These are phyloP conservation scores for Galaxea fascicularis DNA, from an alignment of 92 coral and sea anemone genomes.

Conservation along the genomic window DNA sequence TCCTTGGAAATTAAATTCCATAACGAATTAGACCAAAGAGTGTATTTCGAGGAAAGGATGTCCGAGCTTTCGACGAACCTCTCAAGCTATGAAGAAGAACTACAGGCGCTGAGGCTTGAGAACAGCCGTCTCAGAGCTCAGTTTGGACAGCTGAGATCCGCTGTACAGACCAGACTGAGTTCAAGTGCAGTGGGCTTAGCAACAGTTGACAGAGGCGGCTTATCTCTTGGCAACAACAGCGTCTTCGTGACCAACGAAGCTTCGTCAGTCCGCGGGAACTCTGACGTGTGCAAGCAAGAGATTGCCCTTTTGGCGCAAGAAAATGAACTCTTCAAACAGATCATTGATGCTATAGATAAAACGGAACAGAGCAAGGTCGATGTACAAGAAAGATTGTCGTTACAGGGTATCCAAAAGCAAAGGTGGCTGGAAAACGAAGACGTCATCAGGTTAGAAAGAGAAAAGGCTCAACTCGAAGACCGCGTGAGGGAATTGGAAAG, in stretches of 20 bases:
- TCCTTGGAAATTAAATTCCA: slow-evolving; percentile 55
- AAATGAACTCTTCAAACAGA: slow-evolving; percentile 74
- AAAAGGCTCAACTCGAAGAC: slow-evolving; percentile 71
- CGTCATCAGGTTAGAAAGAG: slow-evolving; percentile 59
- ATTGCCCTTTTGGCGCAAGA: slow-evolving; percentile 75
- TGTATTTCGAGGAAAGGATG: slow-evolving; percentile 63
- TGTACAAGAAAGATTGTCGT: slow-evolving; percentile 51
- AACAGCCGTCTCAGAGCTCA: slow-evolving; percentile 69
- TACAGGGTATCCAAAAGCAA: slow-evolving; percentile 22
- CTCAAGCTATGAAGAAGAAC: slow-evolving; percentile 69
- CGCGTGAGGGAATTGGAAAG: slow-evolving; percentile 77
- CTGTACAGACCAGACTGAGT: slow-evolving; percentile 55
- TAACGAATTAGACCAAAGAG: slow-evolving; percentile 69
- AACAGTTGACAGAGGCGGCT: background rate
- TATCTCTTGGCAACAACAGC: background rate
- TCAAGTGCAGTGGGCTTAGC: background rate
- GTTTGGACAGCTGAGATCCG: slow-evolving; percentile 72
- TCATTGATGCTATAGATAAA: slow-evolving; percentile 73
- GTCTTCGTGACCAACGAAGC: slow-evolving; percentile 1
- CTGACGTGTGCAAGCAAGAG: slow-evolving; percentile 62
- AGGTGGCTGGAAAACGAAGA: slow-evolving; percentile 54
- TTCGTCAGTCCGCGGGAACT: background rate
- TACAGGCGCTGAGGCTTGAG: slow-evolving; percentile 67
- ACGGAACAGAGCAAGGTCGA: slow-evolving; percentile 53
- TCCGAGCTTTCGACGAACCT: slow-evolving; percentile 56